Evolutionary conservation across 2,113 vertebrate species (phyloP).

Genomic region (Stigmatopora nigra): DNA sequence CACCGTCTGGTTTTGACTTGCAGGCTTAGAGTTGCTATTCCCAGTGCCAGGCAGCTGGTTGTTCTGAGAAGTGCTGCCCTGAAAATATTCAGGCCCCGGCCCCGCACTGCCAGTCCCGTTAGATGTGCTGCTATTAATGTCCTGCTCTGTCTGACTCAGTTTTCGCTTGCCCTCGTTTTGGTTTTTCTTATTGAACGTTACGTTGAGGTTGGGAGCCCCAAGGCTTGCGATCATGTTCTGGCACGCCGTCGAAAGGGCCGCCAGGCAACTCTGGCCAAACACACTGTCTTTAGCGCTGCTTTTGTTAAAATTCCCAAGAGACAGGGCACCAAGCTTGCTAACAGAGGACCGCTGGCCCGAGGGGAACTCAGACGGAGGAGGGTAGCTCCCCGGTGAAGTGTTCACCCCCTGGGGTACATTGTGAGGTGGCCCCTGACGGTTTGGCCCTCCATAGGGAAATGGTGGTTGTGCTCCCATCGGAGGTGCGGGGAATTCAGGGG

Average conservation of each 20-base stretch:
- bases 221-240: constrained; percentile 99
- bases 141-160: constrained; percentile 89
- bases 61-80: constrained; percentile 75
- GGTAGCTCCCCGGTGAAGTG: constrained; percentile 81
- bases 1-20: constrained; percentile 74
- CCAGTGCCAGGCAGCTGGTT: constrained; percentile 76
- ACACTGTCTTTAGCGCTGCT: constrained; percentile 87
- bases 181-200: constrained; percentile 98
- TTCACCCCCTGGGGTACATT: constrained; percentile 74
- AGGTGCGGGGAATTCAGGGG: constrained; percentile 74
- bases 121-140: constrained; percentile 73
- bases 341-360: constrained; percentile 76
- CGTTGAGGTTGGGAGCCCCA: constrained; percentile 96
- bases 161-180: constrained; percentile 92
- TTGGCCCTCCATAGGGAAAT: constrained; percentile 75
- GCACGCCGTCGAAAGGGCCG: constrained; percentile 95
- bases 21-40: constrained; percentile 73
- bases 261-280: constrained; percentile 97
- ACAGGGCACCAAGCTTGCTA: constrained; percentile 84
- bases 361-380: constrained; percentile 75
- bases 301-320: constrained; percentile 85
- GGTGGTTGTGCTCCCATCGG: constrained; percentile 75
- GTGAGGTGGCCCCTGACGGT: constrained; percentile 68
- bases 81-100: constrained; percentile 81
- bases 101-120: constrained; percentile 70